Conservation (phyloP, 2,888 invertebrate species). For the Euphydryas editha region DNA sequence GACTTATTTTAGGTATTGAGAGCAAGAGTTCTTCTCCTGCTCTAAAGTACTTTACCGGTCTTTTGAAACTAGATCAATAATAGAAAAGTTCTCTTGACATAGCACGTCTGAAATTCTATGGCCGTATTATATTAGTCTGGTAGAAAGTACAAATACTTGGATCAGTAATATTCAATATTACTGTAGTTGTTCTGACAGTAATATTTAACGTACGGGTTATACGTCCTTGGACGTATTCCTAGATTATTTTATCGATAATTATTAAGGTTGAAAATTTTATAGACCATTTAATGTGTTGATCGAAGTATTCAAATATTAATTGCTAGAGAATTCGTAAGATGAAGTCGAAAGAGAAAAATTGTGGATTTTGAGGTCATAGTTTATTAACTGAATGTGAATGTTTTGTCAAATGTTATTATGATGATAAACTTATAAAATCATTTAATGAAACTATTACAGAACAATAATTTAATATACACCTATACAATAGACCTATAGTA, state of each 20-base stretch:
- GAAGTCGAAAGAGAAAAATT: no score
- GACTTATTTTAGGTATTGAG: conserved; percentile 4
- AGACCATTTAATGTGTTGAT: no score
- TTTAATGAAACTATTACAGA: no score
- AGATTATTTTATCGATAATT: background rate
- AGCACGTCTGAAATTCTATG: background rate
- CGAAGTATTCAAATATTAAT: no score
- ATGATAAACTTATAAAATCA: no score
- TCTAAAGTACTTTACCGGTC: background rate
- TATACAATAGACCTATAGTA: no score
- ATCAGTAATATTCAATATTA: background rate
- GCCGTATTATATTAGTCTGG: background rate
- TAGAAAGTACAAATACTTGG: background rate
- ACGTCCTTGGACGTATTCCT: background rate
- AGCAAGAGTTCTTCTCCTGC: background rate
- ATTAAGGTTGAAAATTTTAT: no score
- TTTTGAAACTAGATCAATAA: conserved; percentile 4
- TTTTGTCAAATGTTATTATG: no score
- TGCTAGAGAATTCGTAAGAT: no score
- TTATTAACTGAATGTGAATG: no score
- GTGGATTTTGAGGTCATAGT: no score
- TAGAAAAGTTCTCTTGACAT: background rate
- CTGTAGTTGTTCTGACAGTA: background rate
- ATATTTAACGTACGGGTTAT: background rate
- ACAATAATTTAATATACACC: no score